A percentile compares a stretch with the other conserved stretches of the same genome.
phyloP scores from a whole-genome alignment of 2,888 invertebrate species.

The Apocheima hispidaria region DNA sequence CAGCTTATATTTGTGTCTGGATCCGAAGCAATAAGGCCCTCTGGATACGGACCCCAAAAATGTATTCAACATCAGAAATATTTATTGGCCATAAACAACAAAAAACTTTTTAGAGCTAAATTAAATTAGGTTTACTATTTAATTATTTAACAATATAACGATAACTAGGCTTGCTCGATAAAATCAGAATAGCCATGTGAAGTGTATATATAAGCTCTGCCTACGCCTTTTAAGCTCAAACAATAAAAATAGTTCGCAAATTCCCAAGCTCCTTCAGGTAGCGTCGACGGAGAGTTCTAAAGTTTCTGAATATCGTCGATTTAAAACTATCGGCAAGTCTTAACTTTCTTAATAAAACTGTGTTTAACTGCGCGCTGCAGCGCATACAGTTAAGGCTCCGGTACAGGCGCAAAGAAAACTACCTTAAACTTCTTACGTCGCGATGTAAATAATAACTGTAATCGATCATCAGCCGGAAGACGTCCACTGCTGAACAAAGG shows the following conservation, averaged over 20 bases:
- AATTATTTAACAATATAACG: too few relatives aligned
- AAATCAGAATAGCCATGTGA: neutral
- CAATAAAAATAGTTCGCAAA: constrained; percentile 10
- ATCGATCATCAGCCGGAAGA: too few relatives aligned
- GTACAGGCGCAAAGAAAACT: neutral
- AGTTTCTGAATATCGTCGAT: constrained; percentile 49
- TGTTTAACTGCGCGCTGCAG: constrained; percentile 35
- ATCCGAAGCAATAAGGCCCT: too few relatives aligned
- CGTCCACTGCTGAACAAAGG: too few relatives aligned
- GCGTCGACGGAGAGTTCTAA: constrained; percentile 28
- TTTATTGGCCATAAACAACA: too few relatives aligned
- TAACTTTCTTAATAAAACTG: constrained; percentile 50
- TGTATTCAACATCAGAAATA: too few relatives aligned
- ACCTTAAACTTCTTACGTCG: neutral
- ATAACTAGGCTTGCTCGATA: neutral
- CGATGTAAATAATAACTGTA: neutral
- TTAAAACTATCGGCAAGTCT: constrained; percentile 53
- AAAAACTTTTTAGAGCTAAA: too few relatives aligned
- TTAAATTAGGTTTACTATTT: too few relatives aligned
- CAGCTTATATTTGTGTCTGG: too few relatives aligned
- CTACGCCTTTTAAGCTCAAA: constrained; percentile 9
- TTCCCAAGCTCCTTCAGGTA: constrained; percentile 34
- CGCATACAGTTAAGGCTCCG: constrained; percentile 6
- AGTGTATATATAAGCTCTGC: neutral
- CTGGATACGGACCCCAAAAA: too few relatives aligned